Percentiles rank a stretch among this genome's conserved stretches.
Conservation (phyloP, 2,797 vertebrate genomes). For the Pelobates cultripes region DNA sequence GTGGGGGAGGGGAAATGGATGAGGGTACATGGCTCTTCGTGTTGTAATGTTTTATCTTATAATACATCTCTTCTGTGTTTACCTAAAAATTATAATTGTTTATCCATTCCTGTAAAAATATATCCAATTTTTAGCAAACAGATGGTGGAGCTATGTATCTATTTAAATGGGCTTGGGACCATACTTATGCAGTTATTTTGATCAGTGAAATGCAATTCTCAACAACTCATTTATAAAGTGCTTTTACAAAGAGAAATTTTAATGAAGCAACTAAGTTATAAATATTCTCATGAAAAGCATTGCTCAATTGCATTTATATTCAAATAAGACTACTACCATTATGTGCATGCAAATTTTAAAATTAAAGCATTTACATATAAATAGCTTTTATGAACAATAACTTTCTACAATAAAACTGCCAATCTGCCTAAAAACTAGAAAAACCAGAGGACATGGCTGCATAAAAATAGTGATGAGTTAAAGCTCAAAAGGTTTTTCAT, state of each 20-base stretch:
- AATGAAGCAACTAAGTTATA: conserved; percentile 3
- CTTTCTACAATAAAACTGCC: conserved; percentile 13
- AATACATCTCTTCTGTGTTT: no score
- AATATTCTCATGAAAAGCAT: not conserved
- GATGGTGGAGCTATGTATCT: not conserved
- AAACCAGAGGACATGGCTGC: not conserved
- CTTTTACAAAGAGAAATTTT: not conserved
- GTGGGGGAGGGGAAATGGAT: no score
- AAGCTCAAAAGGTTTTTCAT: not conserved
- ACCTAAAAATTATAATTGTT: no score
- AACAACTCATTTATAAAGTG: not conserved
- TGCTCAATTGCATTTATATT: conserved; percentile 15
- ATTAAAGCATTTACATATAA: conserved; percentile 29
- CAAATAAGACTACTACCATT: conserved; percentile 5
- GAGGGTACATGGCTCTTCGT: no score
- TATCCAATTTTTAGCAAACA: not conserved
- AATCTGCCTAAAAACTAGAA: conserved; percentile 10
- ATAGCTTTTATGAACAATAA: conserved; percentile 25
- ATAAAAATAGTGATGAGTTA: not conserved
- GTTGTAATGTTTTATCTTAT: no score
- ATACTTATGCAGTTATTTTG: not conserved
- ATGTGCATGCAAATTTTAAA: conserved; percentile 14
- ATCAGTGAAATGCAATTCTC: not conserved
- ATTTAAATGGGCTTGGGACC: not conserved
- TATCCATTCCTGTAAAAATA: not conserved